These are phyloP conservation scores for Nixonia krombeini DNA, from an alignment of 1,140 invertebrate species.

Conservation along the genomic window DNA sequence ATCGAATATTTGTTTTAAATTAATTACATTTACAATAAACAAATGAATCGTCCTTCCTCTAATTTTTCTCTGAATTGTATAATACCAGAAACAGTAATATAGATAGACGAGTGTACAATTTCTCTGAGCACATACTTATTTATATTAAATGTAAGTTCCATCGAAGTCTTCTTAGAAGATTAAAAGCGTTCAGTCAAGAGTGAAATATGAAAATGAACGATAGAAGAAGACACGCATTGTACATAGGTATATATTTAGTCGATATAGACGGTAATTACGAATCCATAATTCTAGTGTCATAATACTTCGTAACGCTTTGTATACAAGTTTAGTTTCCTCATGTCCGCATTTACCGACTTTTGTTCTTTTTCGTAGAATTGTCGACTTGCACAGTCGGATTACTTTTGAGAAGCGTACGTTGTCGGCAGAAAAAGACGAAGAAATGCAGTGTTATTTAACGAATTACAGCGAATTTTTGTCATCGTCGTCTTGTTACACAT, in stretches of 20 bases:
- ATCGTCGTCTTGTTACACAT: constrained; percentile 16
- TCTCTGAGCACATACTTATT: constrained; percentile 39
- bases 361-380: constrained; percentile 15
- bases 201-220: constrained; percentile 19
- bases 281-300: constrained; percentile 49
- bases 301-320: constrained; percentile 52
- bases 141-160: constrained; percentile 46
- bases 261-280: constrained; percentile 47
- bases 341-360: constrained; percentile 24
- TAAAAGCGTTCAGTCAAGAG: constrained; percentile 28
- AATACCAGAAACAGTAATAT: constrained; percentile 27
- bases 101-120: constrained; percentile 41
- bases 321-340: constrained; percentile 45
- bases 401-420: constrained; percentile 23
- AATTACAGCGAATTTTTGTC: constrained; percentile 15
- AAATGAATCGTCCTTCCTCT: constrained; percentile 15
- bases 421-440: constrained; percentile 14
- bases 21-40: background rate
- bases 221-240: constrained; percentile 35
- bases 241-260: constrained; percentile 52
- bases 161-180: constrained; percentile 38
- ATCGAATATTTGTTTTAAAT: no score
- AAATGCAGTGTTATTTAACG: constrained; percentile 20
- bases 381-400: constrained; percentile 17
- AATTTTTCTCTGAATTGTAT: constrained; percentile 31